Evolutionary conservation across 2,888 invertebrate genomes (phyloP), one percentile per base, ranked within the genome.

Genomic region (Ectobius pallidus): DNA sequence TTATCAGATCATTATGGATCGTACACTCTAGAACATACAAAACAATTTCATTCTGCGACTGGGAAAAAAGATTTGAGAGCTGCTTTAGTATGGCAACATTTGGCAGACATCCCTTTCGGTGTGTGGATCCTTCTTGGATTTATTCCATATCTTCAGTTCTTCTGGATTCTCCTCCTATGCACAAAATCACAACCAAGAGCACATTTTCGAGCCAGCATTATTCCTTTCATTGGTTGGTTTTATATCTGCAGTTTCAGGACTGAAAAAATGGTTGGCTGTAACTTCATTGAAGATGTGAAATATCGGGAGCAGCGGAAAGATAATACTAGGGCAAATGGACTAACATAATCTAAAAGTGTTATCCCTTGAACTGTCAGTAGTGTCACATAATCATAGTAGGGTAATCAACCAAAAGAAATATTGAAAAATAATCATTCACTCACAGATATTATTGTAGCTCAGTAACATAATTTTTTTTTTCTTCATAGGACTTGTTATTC

Each of bases 151-250:
- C 22, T 65, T 3, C 65, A 65, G 18, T 30, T 65, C 44, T 65
- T 65, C 11, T 65, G 65, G 22, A 44, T 65, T n/a, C 65, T 65
- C 3, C 27, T 65, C 4, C 18, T 65, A n/a, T 65, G 65, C n/a
- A 65, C 65, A 18, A 65, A 46, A 25, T 65, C 65, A n/a, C 65
- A 65, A n/a, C 65, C 65, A n/a, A 42, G 46, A 3, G 27, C 46
- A 27, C 65, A 65, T 18, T 46, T 65, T 27, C 42, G 65, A 22
- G 65, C 65, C 16, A 46, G 65, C 14, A 25, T 65, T 11, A 65
- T 65, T 39, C 65, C 65, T 18, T 65, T 65, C 27, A 46, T 65
- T 27, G 65, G 65, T 27, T 65, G 65, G 65, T 18, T 65, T 18
- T 65, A 65, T 27, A 65, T 65, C 4, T 65, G 46, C 25, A 65